Conservation (phyloP, 1,140 invertebrate genomes). For the Drosophila nigrodunni region DNA sequence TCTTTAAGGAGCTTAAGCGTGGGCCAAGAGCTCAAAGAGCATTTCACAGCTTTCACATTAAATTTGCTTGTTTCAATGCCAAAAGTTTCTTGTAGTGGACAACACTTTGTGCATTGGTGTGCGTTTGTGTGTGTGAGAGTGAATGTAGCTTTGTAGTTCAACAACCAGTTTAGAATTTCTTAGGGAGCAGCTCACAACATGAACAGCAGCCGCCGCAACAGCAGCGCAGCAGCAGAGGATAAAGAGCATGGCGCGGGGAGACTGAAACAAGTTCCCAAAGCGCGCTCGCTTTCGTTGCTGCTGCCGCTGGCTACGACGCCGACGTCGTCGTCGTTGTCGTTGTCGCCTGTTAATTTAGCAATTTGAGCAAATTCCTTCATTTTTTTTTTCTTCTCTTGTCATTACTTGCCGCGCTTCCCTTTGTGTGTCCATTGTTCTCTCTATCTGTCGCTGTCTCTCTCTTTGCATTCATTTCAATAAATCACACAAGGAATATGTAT, state of each 20-base stretch:
- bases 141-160: slow-evolving; percentile 53
- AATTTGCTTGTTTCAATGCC: slow-evolving; percentile 44
- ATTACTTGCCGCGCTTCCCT: slow-evolving; percentile 3
- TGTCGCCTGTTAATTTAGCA: slow-evolving; percentile 68
- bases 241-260: slow-evolving; percentile 6
- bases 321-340: background rate
- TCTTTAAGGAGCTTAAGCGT: background rate
- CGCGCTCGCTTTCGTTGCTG: slow-evolving; percentile 72
- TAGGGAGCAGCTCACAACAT: slow-evolving; percentile 29
- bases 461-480: slow-evolving; percentile 63
- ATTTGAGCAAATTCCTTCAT: slow-evolving; percentile 65
- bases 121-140: slow-evolving; percentile 8
- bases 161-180: slow-evolving; percentile 78
- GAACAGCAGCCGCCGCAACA: slow-evolving; percentile 7
- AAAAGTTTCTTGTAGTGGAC: slow-evolving; percentile 31
- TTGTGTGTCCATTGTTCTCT: slow-evolving; percentile 3
- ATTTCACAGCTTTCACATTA: slow-evolving; percentile 37
- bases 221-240: slow-evolving; percentile 2
- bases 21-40: slow-evolving; percentile 28
- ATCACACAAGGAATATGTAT: slow-evolving; percentile 54
- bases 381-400: background rate
- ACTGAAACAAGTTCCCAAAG: slow-evolving; percentile 67
- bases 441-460: slow-evolving; percentile 15
- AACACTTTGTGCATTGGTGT: background rate
- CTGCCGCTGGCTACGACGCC: slow-evolving; percentile 17